These are phyloP conservation scores for Amphimedon queenslandica DNA, from an alignment of 37 sponge, comb jelly and placozoan genomes.

Conservation along the genomic window DNA sequence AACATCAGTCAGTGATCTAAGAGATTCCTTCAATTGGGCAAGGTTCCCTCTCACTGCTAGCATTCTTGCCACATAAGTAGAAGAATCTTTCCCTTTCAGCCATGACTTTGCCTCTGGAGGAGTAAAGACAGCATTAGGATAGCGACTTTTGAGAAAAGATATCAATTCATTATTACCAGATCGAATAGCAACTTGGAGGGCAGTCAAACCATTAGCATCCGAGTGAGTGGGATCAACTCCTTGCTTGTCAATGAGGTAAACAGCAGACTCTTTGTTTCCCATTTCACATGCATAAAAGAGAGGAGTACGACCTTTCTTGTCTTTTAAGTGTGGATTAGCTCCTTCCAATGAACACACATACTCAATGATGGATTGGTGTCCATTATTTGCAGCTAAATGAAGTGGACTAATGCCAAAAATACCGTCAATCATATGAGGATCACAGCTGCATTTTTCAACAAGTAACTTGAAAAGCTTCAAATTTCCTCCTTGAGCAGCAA, in stretches of 20 bases:
- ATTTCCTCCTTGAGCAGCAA: constrained; percentile 22
- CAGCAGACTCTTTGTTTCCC: not conserved
- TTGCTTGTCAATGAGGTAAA: constrained; percentile 1
- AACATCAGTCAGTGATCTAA: not conserved
- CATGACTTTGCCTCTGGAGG: not conserved
- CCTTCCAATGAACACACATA: constrained; percentile 23
- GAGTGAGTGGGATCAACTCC: not conserved
- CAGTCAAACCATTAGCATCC: not conserved
- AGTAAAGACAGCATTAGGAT: not conserved
- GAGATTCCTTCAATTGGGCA: constrained; percentile 5
- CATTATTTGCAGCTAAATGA: constrained; percentile 43
- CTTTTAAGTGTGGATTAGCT: constrained; percentile 14
- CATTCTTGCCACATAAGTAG: not conserved
- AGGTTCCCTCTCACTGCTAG: constrained; percentile 18
- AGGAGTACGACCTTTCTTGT: constrained; percentile 30
- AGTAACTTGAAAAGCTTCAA: constrained; percentile 8
- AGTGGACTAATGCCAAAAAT: constrained; percentile 22
- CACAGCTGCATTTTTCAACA: constrained; percentile 13
- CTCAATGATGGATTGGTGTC: constrained; percentile 16
- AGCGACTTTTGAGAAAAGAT: not conserved
- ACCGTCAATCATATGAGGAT: not conserved
- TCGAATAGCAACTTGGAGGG: not conserved
- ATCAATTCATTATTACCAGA: not conserved
- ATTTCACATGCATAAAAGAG: constrained; percentile 20
- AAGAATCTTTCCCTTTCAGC: not conserved